Percentiles rank a stretch among this genome's conserved stretches.
Conservation (phyloP, 2,797 vertebrate genomes). For the Tenualosa thibaudeaui region DNA sequence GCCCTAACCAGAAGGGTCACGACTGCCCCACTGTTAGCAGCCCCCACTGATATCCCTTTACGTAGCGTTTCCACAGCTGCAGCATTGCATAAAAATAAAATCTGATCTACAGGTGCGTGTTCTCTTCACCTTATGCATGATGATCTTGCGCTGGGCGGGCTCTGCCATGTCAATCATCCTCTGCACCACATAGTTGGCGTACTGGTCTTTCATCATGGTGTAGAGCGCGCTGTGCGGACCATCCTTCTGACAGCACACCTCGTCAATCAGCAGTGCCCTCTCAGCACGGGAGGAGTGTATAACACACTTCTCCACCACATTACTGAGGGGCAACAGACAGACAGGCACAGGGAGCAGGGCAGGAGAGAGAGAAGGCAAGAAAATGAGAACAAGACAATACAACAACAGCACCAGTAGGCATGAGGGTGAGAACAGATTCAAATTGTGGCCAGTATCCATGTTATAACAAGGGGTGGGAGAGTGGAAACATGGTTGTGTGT, state of each 20-base stretch:
- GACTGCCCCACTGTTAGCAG: background rate
- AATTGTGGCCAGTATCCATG: no score
- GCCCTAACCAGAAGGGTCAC: no score
- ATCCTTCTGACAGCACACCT: constrained; percentile 97
- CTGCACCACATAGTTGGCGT: constrained; percentile 97
- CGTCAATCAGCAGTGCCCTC: constrained; percentile 92
- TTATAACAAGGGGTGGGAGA: no score
- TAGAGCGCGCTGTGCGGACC: constrained; percentile 98
- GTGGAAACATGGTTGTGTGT: no score
- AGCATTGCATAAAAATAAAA: background rate
- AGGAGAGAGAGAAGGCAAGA: background rate
- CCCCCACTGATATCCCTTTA: background rate
- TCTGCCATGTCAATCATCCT: constrained; percentile 99
- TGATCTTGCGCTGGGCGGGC: constrained; percentile 95
- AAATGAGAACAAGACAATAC: background rate
- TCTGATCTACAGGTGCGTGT: background rate
- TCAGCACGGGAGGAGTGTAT: constrained; percentile 95
- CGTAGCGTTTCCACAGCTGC: background rate
- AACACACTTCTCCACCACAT: constrained; percentile 96
- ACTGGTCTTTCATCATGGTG: constrained; percentile 99
- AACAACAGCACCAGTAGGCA: background rate
- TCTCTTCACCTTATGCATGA: constrained; percentile 92
- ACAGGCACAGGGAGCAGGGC: background rate
- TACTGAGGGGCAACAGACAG: constrained; percentile 68
- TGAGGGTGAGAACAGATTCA: no score